Evolutionary conservation across 2,113 vertebrate genomes (phyloP), one percentile per base, ranked within the genome.

Genomic region (Pseudolaguvia tuberculata): DNA sequence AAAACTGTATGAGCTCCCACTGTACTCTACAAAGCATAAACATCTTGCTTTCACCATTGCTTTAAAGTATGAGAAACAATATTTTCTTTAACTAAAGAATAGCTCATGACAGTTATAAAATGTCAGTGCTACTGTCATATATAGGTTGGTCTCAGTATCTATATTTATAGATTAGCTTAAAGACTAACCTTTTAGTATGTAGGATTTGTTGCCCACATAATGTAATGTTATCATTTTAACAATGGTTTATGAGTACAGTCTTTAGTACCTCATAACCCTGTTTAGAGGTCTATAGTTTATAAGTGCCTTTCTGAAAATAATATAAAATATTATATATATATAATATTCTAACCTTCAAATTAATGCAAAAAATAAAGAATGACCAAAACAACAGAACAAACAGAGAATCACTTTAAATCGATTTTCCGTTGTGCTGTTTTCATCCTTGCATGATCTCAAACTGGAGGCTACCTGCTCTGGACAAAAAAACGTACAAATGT

Each of bases 241-340:
- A 47, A 17, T 62, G 5, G 14, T 27, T 50, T 45, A 21, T 52
- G 27, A 52, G 4, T 35, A 35, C 8, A 13, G 27, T 52, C 11
- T 51, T 68, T 2, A 53, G 50, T 7, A 50, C 2, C 20, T 29
- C 15, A 31, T 51, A 12, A 20, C 23, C 17, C 2, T 53, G 48
- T 52, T 18, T 48, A 10, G 18, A 53, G 52, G 23, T 52, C 29
- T 70, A 21, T 11, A 35, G 18, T n/a, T 70, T 35, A 67, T 50
- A 70, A 53, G 67, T 70, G 67, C 67, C 67, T 70, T 70, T 35
- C 50, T 70, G 20, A 70, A 52, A 52, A 53, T n/a, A 52, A 17
- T 21, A 1, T 27, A 31, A 53, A 9, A 51, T 51, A 4, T 29
- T 6, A 21, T 70, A 1, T n/a, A n/a, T n/a, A 1, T 27, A 31